These are phyloP conservation scores for Phalangium opilio DNA, from an alignment of 2,888 invertebrate genomes.

Conservation along the genomic window DNA sequence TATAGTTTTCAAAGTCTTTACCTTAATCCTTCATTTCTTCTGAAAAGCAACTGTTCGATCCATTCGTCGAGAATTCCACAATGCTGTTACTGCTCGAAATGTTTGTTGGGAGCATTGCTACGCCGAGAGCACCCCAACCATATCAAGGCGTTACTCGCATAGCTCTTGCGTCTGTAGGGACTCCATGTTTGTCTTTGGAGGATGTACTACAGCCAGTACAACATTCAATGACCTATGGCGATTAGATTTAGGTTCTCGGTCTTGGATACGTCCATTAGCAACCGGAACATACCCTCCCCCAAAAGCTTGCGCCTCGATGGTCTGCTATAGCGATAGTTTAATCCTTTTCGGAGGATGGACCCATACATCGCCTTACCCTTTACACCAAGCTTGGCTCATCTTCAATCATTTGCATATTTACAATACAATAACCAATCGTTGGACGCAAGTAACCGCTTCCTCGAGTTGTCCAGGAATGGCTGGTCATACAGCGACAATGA, in stretches of 20 bases:
- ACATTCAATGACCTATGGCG: conserved; percentile 95
- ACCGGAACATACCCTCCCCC: conserved; percentile 72
- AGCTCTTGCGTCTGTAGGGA: conserved; percentile 49
- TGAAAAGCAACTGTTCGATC: conserved; percentile 13
- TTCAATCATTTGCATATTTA: conserved; percentile 86
- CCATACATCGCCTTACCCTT: conserved; percentile 65
- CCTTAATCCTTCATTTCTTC: no score
- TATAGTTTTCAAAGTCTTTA: no score
- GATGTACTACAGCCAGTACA: conserved; percentile 81
- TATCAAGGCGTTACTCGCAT: conserved; percentile 82
- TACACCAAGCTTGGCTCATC: conserved; percentile 39
- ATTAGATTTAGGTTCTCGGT: conserved; percentile 66
- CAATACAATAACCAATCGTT: conserved; percentile 60
- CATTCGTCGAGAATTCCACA: conserved; percentile 13
- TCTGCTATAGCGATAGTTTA: conserved; percentile 65
- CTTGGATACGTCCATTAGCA: conserved; percentile 48
- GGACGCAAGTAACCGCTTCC: conserved; percentile 32
- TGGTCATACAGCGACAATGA: conserved; percentile 80
- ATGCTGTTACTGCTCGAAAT: conserved; percentile 11
- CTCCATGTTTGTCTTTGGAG: conserved; percentile 89
- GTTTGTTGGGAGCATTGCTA: conserved; percentile 16
- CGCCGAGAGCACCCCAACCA: conserved; percentile 48
- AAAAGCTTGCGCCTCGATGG: conserved; percentile 84
- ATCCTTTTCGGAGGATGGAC: conserved; percentile 92
- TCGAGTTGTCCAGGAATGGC: conserved; percentile 57